Evolutionary conservation across 2,113 vertebrate species (phyloP).

Genomic region (Boleophthalmus pectinirostris): DNA sequence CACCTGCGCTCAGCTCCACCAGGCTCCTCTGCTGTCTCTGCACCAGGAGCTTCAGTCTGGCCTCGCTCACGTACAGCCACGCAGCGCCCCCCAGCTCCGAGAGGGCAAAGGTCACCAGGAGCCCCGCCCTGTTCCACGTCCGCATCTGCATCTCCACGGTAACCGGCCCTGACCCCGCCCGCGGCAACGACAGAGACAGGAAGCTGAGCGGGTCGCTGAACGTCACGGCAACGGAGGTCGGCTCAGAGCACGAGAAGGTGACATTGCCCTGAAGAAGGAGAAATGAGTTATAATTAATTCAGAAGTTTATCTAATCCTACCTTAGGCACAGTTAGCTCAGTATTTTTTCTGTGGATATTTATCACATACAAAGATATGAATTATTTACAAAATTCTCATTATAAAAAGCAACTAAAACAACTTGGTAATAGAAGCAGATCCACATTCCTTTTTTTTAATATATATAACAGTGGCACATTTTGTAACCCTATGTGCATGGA

Average conservation of each 20-base stretch:
- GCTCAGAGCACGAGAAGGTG: constrained; percentile 87
- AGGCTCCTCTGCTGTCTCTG: constrained; percentile 77
- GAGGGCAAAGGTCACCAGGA: constrained; percentile 83
- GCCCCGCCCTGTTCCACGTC: constrained; percentile 91
- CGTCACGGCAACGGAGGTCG: constrained; percentile 84
- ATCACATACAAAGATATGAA: no score
- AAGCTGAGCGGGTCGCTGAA: constrained; percentile 86
- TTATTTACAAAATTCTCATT: no score
- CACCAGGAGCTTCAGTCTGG: constrained; percentile 82
- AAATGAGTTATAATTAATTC: neutral
- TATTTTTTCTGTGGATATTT: no score
- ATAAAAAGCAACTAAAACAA: no score
- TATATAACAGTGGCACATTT: no score
- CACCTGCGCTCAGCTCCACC: constrained; percentile 84
- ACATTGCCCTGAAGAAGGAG: constrained; percentile 83
- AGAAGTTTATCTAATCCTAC: no score
- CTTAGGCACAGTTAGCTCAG: no score
- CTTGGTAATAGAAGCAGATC: no score
- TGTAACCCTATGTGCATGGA: no score
- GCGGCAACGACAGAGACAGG: constrained; percentile 75
- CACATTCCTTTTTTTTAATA: no score
- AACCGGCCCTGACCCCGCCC: constrained; percentile 49
- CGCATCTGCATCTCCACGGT: constrained; percentile 85
- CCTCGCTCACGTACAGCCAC: constrained; percentile 83
- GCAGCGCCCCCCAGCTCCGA: constrained; percentile 70